These are phyloP conservation scores for Beroe ovata DNA, from an alignment of 37 sponge, comb jelly and placozoan species.

Conservation along the genomic window DNA sequence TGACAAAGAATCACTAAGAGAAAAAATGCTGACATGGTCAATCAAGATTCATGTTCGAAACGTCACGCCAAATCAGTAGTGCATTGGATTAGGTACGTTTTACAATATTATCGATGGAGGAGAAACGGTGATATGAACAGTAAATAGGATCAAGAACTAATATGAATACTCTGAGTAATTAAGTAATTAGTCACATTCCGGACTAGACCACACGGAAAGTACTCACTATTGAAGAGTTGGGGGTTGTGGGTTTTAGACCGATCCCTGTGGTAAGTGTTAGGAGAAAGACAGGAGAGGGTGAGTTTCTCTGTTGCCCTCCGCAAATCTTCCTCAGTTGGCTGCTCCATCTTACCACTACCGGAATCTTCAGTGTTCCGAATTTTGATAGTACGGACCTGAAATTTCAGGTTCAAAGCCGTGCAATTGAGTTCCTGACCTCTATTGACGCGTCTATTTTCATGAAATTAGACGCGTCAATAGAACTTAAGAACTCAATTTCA, in stretches of 20 bases:
- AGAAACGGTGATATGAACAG: too few relatives aligned
- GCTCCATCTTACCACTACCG: slow-evolving; percentile 2
- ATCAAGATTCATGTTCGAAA: too few relatives aligned
- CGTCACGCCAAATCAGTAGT: neutral
- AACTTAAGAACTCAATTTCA: too few relatives aligned
- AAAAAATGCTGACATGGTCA: too few relatives aligned
- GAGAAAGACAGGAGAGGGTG: slow-evolving; percentile 31
- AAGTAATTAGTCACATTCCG: too few relatives aligned
- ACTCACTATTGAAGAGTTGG: slow-evolving; percentile 19
- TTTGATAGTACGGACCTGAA: slow-evolving; percentile 40
- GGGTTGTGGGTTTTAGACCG: slow-evolving; percentile 52
- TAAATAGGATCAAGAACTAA: too few relatives aligned
- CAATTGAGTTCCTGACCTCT: too few relatives aligned
- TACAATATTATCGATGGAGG: neutral
- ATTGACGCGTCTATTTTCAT: too few relatives aligned
- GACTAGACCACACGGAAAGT: neutral
- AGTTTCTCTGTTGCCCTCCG: slow-evolving; percentile 8
- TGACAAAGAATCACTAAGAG: too few relatives aligned
- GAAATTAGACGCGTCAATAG: too few relatives aligned
- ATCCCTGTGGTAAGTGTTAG: slow-evolving; percentile 26
- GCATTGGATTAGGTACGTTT: neutral
- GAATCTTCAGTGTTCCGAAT: slow-evolving; percentile 9
- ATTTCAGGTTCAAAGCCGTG: too few relatives aligned
- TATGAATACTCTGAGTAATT: too few relatives aligned
- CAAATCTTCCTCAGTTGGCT: slow-evolving; percentile 18